Evolutionary conservation across 2,888 invertebrate genomes (phyloP), one percentile per base, ranked within the genome.

Genomic region (Corythucha ciliata): DNA sequence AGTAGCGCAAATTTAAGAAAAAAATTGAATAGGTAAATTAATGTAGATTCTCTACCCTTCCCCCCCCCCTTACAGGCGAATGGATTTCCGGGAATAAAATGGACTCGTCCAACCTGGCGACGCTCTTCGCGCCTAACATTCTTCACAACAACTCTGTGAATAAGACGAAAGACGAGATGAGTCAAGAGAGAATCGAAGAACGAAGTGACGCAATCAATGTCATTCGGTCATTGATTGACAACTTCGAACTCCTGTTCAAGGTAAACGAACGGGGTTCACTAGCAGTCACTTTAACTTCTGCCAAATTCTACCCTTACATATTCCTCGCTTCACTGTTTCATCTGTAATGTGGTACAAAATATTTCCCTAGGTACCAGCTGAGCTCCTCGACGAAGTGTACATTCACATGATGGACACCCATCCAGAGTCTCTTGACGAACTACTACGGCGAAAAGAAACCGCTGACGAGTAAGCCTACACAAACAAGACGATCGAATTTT

Each of bases 81-180:
- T 67, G 70, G 63, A 57, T 80, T 40, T 68, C 78, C 12, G 93
- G 93, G 2, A 93, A 93, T 71, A 90, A 87, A 73, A 94, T 94
- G 94, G 89, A 92, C 68, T 81, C 86, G 37, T 83, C 80, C 47
- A 94, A 93, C 68, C 71, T 94, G 57, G 93, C 94, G 0, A 93
- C 91, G 1, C 63, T 94, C 32, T 90, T 94, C 68, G 93, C 93
- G 2, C 94, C 94, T 0, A 94, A 92, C 64, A 85, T 94, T 62
- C 75, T 94, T 48, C 89, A 91, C 64, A 76, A 81, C 4, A 77
- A 77, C 62, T 26, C 42, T 7, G 55, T 67, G 37, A 62, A 48
- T 46, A 58, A 32, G 56, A 36, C 68, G 64, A 72, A 64, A 51
- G 59, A 69, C 64, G 75, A 75, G 59, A 65, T 74, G 44, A 74